Evolutionary conservation across 2,888 invertebrate genomes (phyloP), one percentile per base, ranked within the genome.

Genomic region (Zelleria hepariella): DNA sequence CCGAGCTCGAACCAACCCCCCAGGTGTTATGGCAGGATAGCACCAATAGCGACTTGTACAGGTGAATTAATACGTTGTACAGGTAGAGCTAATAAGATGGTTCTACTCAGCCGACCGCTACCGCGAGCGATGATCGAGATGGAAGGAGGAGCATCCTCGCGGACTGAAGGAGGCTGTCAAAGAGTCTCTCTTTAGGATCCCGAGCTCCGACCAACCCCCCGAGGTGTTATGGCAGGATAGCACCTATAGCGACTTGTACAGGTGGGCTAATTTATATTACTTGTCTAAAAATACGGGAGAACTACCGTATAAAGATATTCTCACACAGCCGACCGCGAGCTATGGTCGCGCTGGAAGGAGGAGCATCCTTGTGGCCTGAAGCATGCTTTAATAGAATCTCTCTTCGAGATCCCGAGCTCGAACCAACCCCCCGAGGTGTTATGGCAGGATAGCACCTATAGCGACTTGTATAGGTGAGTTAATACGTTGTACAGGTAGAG

Each of bases 1-100:
- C 88, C 87, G 0, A 80, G 75, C 55, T 82, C 85, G 2, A 83
- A 86, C 58, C 78, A 80, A 8, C 72, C 78, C 0, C 83, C 84
- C 81, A 82, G 56, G 70, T 80, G 51, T 77, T 74, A 0, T 81
- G 80, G 71, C 80, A 80, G 62, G 81, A 87, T 52, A 82, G 84
- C 63, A 74, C 76, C 58, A 86, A 83, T 60, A 82, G 82, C 59
- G 80, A 88, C 63, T 63, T 86, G 7, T 87, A 78, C 65, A 81
- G 88, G 88, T 86, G 66, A 67, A 25, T 61, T 42, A 15, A 15
- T 42, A n/a, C n/a, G n/a, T n/a, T n/a, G n/a, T n/a, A n/a, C n/a
- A n/a, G n/a, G n/a, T n/a, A 74, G 95, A 95, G 0, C 81, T 92
- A 58, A 78, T 92, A 1, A 95, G 95, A 6, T 90, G 94, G 24